These are phyloP conservation scores for Nipponia nippon DNA, from an alignment of 2,113 vertebrate genomes.

Conservation along the genomic window DNA sequence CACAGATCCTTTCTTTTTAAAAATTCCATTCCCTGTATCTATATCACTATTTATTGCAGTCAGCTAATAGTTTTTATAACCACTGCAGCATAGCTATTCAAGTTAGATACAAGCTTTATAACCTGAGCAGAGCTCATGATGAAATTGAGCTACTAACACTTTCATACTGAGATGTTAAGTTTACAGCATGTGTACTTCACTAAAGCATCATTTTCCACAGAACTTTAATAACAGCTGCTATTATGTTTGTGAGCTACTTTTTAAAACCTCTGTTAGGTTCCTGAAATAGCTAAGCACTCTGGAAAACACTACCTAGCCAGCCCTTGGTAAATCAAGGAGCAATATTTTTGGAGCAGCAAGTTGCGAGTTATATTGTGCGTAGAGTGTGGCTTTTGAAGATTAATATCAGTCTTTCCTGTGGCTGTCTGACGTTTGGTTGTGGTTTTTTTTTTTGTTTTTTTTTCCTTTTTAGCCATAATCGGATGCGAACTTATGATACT, in stretches of 20 bases:
- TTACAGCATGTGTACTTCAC: neutral
- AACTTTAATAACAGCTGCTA: neutral
- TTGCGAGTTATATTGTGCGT: neutral
- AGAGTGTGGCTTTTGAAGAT: neutral
- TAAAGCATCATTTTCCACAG: neutral
- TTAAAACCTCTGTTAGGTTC: neutral
- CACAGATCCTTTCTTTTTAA: neutral
- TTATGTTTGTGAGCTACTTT: neutral
- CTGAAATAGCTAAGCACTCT: neutral
- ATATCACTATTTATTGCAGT: neutral
- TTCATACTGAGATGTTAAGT: neutral
- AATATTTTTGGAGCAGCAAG: neutral
- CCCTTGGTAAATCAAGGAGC: neutral
- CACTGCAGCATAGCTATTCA: neutral
- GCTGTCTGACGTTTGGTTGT: neutral
- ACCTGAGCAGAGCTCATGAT: neutral
- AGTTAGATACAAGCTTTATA: neutral
- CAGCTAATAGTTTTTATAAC: neutral
- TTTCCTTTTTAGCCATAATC: conserved; percentile 82
- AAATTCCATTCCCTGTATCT: neutral
- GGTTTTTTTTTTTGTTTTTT: neutral
- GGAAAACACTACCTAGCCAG: neutral
- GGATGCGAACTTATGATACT: conserved; percentile 93
- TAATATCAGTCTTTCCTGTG: neutral
- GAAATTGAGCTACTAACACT: neutral